Conservation (phyloP, 2,797 vertebrate species). For the Bryconaethiops microstoma region DNA sequence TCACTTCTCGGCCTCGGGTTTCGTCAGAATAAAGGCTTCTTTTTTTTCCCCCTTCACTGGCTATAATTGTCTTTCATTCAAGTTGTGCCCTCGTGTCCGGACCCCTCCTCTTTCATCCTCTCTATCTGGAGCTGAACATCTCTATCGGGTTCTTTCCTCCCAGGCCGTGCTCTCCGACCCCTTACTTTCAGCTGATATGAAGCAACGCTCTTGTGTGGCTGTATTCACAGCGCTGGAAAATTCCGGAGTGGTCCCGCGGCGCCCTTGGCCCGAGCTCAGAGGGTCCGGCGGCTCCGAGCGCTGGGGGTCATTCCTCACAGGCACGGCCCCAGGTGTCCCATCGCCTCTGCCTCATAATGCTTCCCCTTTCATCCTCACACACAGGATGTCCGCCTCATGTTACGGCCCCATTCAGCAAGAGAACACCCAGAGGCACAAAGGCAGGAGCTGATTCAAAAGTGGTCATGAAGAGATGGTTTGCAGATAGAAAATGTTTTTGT, state of each 20-base stretch:
- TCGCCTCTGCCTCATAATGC: conserved; percentile 62
- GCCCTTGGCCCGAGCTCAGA: conserved; percentile 61
- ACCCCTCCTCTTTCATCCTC: conserved; percentile 35
- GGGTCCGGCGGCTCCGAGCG: conserved; percentile 40
- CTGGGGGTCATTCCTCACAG: conserved; percentile 58
- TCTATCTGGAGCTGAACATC: conserved; percentile 54
- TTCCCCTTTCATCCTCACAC: conserved; percentile 46
- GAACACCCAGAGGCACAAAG: conserved; percentile 29
- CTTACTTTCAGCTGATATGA: conserved; percentile 44
- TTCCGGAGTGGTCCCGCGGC: conserved; percentile 54
- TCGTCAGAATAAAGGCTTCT: conserved; percentile 60
- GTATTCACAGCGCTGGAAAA: conserved; percentile 48
- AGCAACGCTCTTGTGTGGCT: conserved; percentile 41
- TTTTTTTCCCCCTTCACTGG: conserved; percentile 55
- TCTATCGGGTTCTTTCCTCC: conserved; percentile 54
- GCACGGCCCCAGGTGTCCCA: conserved; percentile 67
- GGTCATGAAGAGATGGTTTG: conserved; percentile 13
- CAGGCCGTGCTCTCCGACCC: conserved; percentile 59
- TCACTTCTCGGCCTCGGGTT: conserved; percentile 51
- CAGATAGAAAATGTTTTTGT: conserved; percentile 23
- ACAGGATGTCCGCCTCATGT: conserved; percentile 47
- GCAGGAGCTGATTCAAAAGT: neutral
- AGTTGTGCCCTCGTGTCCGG: conserved; percentile 22
- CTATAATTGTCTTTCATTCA: conserved; percentile 61
- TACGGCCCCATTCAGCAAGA: conserved; percentile 38